Percentiles rank a stretch among this genome's conserved stretches.
These are phyloP conservation scores for Prorops nasuta DNA, from an alignment of 1,140 invertebrate species.

Conservation along the genomic window DNA sequence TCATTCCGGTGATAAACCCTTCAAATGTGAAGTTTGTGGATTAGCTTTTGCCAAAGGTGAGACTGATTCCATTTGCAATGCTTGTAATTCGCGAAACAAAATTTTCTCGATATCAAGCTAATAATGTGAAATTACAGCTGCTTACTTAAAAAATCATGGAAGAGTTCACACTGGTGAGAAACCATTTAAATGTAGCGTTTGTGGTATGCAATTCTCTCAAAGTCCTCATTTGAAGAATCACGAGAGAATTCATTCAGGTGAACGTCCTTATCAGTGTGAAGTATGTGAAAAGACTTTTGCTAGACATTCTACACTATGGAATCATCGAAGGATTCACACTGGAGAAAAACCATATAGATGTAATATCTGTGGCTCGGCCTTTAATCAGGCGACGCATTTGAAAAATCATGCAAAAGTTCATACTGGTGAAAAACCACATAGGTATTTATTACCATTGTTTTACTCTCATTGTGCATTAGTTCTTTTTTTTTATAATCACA, in stretches of 20 bases:
- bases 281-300: constrained; percentile 89
- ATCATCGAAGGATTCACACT: constrained; percentile 92
- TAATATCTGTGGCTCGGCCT: constrained; percentile 79
- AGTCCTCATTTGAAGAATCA: constrained; percentile 91
- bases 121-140: constrained; percentile 54
- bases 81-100: too few relatives aligned
- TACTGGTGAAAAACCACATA: constrained; percentile 63
- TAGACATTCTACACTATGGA: constrained; percentile 83
- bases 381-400: constrained; percentile 83
- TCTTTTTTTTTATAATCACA: background rate
- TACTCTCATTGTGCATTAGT: background rate
- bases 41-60: constrained; percentile 83
- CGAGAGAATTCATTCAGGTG: constrained; percentile 85
- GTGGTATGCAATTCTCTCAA: constrained; percentile 85
- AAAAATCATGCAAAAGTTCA: constrained; percentile 84
- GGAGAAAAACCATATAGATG: constrained; percentile 87
- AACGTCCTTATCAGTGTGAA: constrained; percentile 88
- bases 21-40: constrained; percentile 89
- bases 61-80: too few relatives aligned
- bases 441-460: constrained; percentile 31
- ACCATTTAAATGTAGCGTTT: constrained; percentile 83
- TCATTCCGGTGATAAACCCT: constrained; percentile 85
- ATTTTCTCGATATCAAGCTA: background rate
- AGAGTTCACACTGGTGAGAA: constrained; percentile 82
- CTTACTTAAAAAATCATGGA: constrained; percentile 89